A percentile compares a stretch with the other conserved stretches of the same genome.
Conservation (phyloP, 2,797 vertebrate species). For the Pteropus rufus region DNA sequence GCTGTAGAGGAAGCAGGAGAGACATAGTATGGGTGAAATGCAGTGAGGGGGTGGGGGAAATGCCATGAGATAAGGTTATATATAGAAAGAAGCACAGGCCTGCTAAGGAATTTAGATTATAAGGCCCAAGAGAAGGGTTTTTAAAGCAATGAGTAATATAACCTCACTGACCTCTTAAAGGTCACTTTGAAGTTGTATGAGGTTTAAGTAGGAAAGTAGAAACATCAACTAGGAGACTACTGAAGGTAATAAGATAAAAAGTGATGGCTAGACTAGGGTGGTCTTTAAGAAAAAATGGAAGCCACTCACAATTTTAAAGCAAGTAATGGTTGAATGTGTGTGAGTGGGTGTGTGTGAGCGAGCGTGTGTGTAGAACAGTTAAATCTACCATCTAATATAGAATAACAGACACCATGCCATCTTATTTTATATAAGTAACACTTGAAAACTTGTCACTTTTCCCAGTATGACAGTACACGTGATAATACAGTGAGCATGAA, state of each 20-base stretch:
- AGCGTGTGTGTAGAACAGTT: neutral
- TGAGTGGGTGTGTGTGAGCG: neutral
- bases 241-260: neutral
- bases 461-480: neutral
- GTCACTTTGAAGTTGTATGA: neutral
- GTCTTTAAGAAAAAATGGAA: neutral
- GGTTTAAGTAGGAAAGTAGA: neutral
- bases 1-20: neutral
- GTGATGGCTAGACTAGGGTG: neutral
- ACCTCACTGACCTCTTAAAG: neutral
- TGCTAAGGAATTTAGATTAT: neutral
- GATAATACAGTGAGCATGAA: neutral
- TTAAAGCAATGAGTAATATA: neutral
- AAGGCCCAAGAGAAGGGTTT: neutral
- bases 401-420: neutral
- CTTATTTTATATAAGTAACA: neutral
- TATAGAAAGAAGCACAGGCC: neutral
- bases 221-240: neutral
- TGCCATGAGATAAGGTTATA: neutral
- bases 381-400: neutral
- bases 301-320: neutral
- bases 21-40: neutral
- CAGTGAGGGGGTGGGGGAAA: neutral
- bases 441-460: neutral
- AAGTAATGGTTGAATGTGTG: neutral